These are phyloP conservation scores for Tipula confusa DNA, from an alignment of 2,888 invertebrate genomes.

Conservation along the genomic window DNA sequence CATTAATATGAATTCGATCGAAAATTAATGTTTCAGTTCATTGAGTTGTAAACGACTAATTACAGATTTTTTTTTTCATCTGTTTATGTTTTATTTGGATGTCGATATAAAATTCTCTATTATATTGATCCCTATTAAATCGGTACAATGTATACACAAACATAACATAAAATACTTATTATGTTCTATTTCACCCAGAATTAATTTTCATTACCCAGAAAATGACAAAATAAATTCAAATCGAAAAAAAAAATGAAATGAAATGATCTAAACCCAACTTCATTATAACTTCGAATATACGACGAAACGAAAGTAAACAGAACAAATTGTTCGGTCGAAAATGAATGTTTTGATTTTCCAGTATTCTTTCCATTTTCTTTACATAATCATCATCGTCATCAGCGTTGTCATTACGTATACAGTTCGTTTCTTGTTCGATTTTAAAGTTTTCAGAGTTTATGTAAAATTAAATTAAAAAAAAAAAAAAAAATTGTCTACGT, in stretches of 20 bases:
- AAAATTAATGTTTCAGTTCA: slow-evolving; percentile 1
- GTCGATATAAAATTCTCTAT: background rate
- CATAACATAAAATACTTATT: background rate
- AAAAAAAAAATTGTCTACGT: background rate
- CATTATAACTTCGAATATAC: slow-evolving; percentile 16
- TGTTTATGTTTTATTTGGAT: background rate
- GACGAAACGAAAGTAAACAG: background rate
- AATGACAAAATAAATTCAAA: slow-evolving; percentile 3
- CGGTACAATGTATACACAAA: background rate
- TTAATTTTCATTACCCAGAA: background rate
- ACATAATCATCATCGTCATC: background rate
- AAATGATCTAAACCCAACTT: background rate
- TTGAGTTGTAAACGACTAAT: background rate
- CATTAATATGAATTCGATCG: background rate
- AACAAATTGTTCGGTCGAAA: background rate
- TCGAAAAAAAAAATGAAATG: background rate
- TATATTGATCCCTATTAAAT: background rate
- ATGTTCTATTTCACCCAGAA: background rate
- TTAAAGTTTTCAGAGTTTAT: background rate
- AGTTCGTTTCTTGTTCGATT: background rate
- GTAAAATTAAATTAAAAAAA: background rate
- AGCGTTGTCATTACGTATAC: background rate
- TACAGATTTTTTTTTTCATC: background rate
- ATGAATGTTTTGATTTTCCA: background rate
- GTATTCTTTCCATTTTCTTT: background rate